Conservation (phyloP, 1,140 invertebrate species). For the Heliconius himera region DNA sequence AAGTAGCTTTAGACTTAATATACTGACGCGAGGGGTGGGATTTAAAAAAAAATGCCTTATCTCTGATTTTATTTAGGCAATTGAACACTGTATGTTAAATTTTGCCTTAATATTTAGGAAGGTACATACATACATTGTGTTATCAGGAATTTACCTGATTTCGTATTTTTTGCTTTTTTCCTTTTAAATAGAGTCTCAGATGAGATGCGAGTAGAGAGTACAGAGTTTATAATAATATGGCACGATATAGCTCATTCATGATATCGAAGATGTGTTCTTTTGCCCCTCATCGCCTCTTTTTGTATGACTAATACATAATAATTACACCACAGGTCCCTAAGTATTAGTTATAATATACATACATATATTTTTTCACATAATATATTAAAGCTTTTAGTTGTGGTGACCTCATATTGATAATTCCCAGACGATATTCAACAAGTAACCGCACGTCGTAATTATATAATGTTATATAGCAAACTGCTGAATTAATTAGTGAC, state of each 20-base stretch:
- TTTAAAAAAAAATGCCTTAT: background rate
- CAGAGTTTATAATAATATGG: no score
- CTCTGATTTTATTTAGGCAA: background rate
- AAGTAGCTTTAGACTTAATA: background rate
- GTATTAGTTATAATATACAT: background rate
- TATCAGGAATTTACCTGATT: no score
- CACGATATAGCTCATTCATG: no score
- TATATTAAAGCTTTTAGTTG: background rate
- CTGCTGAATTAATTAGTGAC: background rate
- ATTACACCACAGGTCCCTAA: background rate
- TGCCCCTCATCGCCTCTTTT: no score
- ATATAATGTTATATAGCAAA: background rate
- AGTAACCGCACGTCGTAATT: background rate
- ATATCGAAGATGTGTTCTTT: no score
- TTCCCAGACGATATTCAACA: background rate
- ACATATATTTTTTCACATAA: background rate
- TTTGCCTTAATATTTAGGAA: background rate
- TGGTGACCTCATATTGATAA: slow-evolving; percentile 6
- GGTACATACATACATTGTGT: no score
- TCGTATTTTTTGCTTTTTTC: no score
- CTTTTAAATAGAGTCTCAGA: no score
- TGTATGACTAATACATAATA: background rate
- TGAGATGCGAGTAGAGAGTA: no score
- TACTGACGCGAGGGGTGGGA: background rate
- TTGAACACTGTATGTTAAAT: background rate